Evolutionary conservation across 1,140 invertebrate genomes (phyloP).

Genomic region (Carposina sasakii): DNA sequence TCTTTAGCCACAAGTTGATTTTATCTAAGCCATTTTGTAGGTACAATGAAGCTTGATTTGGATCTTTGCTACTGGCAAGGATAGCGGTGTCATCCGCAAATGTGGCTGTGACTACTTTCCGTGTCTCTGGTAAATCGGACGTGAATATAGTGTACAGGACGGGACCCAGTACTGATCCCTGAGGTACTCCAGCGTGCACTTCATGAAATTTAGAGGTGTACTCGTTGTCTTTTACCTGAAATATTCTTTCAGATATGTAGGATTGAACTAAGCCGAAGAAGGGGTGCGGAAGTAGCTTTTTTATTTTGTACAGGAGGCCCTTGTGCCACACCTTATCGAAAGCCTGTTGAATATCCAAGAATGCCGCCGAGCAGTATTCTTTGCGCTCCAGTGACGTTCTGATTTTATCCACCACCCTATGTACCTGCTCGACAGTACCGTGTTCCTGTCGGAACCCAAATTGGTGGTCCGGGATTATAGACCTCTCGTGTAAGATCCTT

Average conservation of each 20-base stretch:
- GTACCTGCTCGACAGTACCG: slow-evolving; percentile 28
- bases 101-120: neutral
- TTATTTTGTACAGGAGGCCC: slow-evolving; percentile 33
- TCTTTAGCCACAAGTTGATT: neutral
- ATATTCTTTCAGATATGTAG: neutral
- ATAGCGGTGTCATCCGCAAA: neutral
- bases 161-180: slow-evolving; percentile 13
- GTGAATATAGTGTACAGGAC: slow-evolving; percentile 11
- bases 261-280: neutral
- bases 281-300: neutral
- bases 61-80: neutral
- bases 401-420: slow-evolving; percentile 20
- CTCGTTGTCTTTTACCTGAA: neutral
- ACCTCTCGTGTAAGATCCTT: too few species aligned
- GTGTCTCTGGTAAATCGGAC: neutral
- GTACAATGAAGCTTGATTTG: neutral
- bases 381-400: too few species aligned
- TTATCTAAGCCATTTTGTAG: neutral
- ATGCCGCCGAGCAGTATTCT: slow-evolving; percentile 16
- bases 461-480: slow-evolving; percentile 34
- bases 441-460: slow-evolving; percentile 38
- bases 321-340: slow-evolving; percentile 27
- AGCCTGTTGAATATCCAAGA: slow-evolving; percentile 32
- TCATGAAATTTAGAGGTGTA: neutral
- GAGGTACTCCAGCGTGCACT: slow-evolving; percentile 14